phyloP scores from a whole-genome alignment of 2,888 invertebrate species.

The Noctua janthe region DNA sequence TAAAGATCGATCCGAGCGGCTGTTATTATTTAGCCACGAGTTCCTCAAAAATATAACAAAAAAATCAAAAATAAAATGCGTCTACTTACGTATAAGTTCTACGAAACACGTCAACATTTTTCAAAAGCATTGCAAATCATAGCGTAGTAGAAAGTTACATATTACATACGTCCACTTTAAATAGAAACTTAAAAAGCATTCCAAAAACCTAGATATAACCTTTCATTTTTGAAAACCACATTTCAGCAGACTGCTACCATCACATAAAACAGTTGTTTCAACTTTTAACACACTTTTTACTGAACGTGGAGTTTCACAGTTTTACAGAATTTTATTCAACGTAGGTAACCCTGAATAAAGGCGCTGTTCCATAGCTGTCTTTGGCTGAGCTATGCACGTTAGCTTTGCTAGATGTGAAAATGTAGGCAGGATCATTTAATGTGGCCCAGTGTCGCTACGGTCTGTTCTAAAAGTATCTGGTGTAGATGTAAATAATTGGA shows the following conservation, averaged over 20 bases:
- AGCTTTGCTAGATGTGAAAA: neutral
- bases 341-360: neutral
- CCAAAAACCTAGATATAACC: neutral
- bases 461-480: neutral
- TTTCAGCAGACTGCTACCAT: conserved; percentile 14
- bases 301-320: neutral
- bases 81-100: too few species aligned
- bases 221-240: neutral
- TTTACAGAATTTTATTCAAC: neutral
- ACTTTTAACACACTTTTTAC: conserved; percentile 20
- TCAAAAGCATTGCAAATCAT: neutral
- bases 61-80: neutral
- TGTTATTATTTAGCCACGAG: too few species aligned
- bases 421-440: neutral
- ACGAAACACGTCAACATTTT: neutral
- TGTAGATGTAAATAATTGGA: neutral
- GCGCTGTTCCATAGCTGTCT: neutral
- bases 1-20: too few species aligned
- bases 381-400: neutral
- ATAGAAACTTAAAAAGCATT: neutral
- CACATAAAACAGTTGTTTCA: conserved; percentile 24
- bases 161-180: neutral
- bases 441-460: neutral
- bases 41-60: too few species aligned
- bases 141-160: neutral